Evolutionary conservation across 1,140 invertebrate species (phyloP).

Genomic region (Harpegnathos saltator): DNA sequence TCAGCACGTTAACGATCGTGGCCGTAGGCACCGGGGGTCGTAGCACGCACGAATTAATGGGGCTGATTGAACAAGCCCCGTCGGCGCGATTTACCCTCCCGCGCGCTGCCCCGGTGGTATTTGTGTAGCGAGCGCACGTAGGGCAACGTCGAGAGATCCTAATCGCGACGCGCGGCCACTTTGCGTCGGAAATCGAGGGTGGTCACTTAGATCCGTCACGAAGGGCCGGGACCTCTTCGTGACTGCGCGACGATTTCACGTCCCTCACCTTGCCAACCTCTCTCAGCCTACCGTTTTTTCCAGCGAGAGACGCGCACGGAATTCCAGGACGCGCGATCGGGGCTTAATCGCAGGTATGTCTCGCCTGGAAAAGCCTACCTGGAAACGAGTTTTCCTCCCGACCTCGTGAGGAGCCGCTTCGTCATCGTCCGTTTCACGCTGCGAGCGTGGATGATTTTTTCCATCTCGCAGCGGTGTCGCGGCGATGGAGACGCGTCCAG

Average conservation of each 20-base stretch:
- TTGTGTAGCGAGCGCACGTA: conserved; percentile 42
- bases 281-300: background rate
- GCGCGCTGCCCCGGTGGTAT: conserved; percentile 11
- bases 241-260: conserved; percentile 61
- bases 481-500: background rate
- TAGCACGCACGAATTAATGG: conserved; percentile 55
- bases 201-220: conserved; percentile 82
- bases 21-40: background rate
- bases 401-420: background rate
- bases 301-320: background rate
- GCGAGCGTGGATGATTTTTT: background rate
- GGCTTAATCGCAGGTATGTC: background rate
- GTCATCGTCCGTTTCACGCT: background rate
- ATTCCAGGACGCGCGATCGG: background rate
- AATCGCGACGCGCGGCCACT: conserved; percentile 82
- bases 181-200: conserved; percentile 84
- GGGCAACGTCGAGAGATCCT: conserved; percentile 77
- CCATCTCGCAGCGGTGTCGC: background rate
- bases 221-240: conserved; percentile 74
- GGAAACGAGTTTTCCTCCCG: background rate
- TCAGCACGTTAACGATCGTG: conserved; percentile 32
- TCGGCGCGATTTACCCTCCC: conserved; percentile 44
- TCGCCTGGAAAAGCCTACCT: background rate
- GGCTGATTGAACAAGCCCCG: conserved; percentile 63
- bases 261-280: background rate